A percentile compares a stretch with the other conserved stretches of the same genome.
Conservation (phyloP, 2,888 invertebrate species). For the Deroplatys truncata region DNA sequence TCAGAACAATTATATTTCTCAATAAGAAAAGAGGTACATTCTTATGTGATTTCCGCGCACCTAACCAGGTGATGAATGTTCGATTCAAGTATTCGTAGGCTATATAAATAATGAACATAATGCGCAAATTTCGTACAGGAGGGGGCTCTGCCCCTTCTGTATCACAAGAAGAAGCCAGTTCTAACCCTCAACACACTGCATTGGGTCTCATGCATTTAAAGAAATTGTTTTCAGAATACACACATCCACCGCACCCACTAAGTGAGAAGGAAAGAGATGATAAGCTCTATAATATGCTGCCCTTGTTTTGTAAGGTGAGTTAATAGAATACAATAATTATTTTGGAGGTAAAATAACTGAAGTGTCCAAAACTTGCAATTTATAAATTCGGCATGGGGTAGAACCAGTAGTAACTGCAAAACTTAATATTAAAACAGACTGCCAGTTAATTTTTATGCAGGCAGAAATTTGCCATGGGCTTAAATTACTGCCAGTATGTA, state of each 20-base stretch:
- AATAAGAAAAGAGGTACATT: background rate
- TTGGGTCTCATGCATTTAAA: constrained; percentile 93
- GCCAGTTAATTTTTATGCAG: too few relatives aligned
- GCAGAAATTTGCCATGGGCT: too few relatives aligned
- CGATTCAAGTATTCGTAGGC: background rate
- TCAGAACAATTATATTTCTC: background rate
- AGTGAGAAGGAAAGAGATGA: constrained; percentile 82
- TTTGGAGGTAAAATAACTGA: too few relatives aligned
- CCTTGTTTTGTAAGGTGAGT: constrained; percentile 91
- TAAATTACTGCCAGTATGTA: too few relatives aligned
- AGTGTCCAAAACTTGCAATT: too few relatives aligned
- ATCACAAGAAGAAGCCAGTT: constrained; percentile 55
- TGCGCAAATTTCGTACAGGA: constrained; percentile 78
- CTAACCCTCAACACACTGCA: constrained; percentile 73
- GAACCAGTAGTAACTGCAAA: too few relatives aligned
- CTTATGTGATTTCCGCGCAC: background rate
- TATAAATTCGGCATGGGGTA: too few relatives aligned
- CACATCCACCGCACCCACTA: constrained; percentile 79
- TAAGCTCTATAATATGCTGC: constrained; percentile 95
- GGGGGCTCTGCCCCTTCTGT: constrained; percentile 52
- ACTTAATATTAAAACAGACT: too few relatives aligned
- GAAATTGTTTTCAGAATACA: constrained; percentile 92
- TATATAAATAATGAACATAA: constrained; percentile 69
- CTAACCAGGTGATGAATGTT: background rate
- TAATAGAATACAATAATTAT: background rate